Conservation (phyloP, 1,140 invertebrate genomes). For the Oryzaephilus surinamensis region DNA sequence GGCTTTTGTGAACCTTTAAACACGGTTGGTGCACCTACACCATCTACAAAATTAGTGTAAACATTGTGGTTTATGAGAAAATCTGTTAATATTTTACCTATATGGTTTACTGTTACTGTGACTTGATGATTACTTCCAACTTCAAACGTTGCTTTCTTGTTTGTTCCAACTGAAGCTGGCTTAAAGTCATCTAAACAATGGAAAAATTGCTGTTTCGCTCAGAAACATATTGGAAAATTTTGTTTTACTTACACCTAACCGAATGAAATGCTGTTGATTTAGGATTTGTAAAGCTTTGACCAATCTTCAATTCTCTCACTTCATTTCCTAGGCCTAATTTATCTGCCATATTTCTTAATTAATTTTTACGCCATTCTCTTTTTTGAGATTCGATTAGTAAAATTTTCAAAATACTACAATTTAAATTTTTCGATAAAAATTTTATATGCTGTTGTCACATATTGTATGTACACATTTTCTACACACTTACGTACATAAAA, state of each 20-base stretch:
- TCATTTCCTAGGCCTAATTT: slow-evolving; percentile 64
- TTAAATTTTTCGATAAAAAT: too few relatives aligned
- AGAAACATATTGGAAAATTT: neutral
- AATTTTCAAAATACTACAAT: too few relatives aligned
- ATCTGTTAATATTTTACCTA: slow-evolving; percentile 47
- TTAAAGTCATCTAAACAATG: slow-evolving; percentile 86
- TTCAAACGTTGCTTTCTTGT: slow-evolving; percentile 80
- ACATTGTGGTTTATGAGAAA: too few relatives aligned
- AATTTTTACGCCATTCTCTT: too few relatives aligned
- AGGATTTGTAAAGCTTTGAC: slow-evolving; percentile 64
- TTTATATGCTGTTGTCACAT: too few relatives aligned
- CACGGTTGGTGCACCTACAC: slow-evolving; percentile 77
- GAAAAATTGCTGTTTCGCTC: neutral
- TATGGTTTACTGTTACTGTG: slow-evolving; percentile 87
- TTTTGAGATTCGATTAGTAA: too few relatives aligned
- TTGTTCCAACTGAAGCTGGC: slow-evolving; percentile 88
- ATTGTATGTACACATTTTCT: too few relatives aligned
- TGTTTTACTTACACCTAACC: slow-evolving; percentile 65
- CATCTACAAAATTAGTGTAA: slow-evolving; percentile 54
- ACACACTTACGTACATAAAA: too few relatives aligned
- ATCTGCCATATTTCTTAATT: slow-evolving; percentile 61
- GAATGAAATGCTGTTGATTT: slow-evolving; percentile 70
- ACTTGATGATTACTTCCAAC: slow-evolving; percentile 79
- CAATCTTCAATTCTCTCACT: slow-evolving; percentile 71
- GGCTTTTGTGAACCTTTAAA: slow-evolving; percentile 88